A percentile compares a stretch with the other conserved stretches of the same genome.
phyloP scores from a whole-genome alignment of 2,888 invertebrate genomes.

The Salpingus planirostris region DNA sequence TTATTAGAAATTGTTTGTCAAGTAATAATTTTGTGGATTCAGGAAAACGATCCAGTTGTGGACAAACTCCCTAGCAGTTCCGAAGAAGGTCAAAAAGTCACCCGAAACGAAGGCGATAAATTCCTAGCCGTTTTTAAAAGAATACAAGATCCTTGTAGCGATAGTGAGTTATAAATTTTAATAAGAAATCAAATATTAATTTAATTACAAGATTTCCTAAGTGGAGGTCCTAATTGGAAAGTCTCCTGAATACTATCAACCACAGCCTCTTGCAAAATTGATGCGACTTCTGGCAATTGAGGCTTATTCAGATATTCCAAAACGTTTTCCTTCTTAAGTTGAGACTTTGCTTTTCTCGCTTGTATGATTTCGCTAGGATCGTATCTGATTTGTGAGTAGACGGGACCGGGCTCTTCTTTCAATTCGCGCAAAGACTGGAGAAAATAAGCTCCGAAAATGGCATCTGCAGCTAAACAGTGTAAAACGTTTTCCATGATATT shows the following conservation, averaged over 20 bases:
- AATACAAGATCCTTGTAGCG: conserved; percentile 43
- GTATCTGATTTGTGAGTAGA: conserved; percentile 25
- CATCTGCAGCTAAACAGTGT: conserved; percentile 33
- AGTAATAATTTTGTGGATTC: conserved; percentile 22
- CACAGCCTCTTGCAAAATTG: conserved; percentile 25
- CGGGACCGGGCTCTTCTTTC: conserved; percentile 17
- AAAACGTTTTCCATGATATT: conserved; percentile 24
- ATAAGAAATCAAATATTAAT: conserved; percentile 2
- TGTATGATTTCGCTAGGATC: conserved; percentile 2
- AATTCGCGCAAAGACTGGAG: conserved; percentile 17
- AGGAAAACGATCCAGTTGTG: conserved; percentile 78
- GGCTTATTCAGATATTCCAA: conserved; percentile 24
- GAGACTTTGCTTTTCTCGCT: conserved; percentile 17
- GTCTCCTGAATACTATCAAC: conserved; percentile 24
- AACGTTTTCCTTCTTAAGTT: no score
- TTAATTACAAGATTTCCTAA: no score
- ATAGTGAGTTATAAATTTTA: conserved; percentile 11
- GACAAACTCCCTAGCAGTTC: conserved; percentile 84
- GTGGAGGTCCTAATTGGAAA: conserved; percentile 23
- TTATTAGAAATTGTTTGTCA: conserved; percentile 4
- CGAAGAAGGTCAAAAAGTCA: conserved; percentile 97
- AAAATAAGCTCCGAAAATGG: conserved; percentile 32
- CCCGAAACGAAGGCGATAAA: conserved; percentile 89
- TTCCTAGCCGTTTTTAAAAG: conserved; percentile 84
- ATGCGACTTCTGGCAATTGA: conserved; percentile 19